Evolutionary conservation across 2,797 vertebrate genomes (phyloP), one percentile per base, ranked within the genome.

Genomic region (Galagoides demidoff): DNA sequence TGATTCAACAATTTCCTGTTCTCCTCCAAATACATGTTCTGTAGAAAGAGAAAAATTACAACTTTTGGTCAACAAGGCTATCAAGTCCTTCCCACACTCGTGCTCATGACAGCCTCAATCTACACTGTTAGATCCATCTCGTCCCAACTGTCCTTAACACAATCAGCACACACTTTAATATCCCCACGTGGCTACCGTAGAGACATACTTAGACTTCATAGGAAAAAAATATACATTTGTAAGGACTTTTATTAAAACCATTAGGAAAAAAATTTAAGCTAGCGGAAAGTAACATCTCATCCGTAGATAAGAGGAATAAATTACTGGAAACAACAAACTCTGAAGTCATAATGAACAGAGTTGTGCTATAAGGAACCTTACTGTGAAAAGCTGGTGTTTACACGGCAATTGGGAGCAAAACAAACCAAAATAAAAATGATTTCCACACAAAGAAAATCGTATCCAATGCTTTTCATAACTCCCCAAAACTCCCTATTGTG

Each of bases 81-180:
- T 29, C 29, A 73, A 49, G 63, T 87, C 49, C 70, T 52, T 39
- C 71, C 71, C 34, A 79, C 13, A 57, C 22, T 79, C 2, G 25
- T 17, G 34, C 22, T 37, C 77, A 9, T 34, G 37, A 34, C 34
- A 34, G 29, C 19, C n/a, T 92, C 81, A 11, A 3, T 29, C 34
- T 52, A 68, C 3, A 79, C 10, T 10, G 52, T 3, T 20, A 45
- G 25, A 23, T 57, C 27, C 0, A 3, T 11, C 22, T 37, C 31
- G 27, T 85, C 74, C 76, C 57, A 66, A 96, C 70, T 96, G 95
- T 94, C 97, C 97, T 98, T 97, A 97, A 98, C 98, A 97, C 97
- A 96, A 70, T 97, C 96, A 73, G 96, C 96, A 96, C 55, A 76
- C 11, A 22, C 95, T 98, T 96, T 95, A 97, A 96, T 89, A 88